These are phyloP conservation scores for Lycophotia porphyrea DNA, from an alignment of 2,888 invertebrate species.

Conservation along the genomic window DNA sequence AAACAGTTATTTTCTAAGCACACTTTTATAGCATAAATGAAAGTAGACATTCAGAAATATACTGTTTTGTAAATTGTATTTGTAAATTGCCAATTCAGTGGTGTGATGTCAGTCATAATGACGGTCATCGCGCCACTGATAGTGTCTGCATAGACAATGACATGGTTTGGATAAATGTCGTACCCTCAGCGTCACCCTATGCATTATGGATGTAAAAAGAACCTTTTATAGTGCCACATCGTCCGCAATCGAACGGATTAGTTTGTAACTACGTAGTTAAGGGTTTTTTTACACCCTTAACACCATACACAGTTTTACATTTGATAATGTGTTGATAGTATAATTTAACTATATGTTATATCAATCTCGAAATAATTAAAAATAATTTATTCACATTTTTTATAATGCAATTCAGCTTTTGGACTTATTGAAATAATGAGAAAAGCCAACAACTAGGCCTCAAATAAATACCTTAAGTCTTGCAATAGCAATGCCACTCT, in stretches of 20 bases:
- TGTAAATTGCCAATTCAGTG: not conserved
- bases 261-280: not conserved
- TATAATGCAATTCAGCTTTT: slow-evolving; percentile 53
- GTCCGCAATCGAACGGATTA: not conserved
- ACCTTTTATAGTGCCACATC: slow-evolving; percentile 1
- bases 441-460: slow-evolving; percentile 52
- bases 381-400: slow-evolving; percentile 42
- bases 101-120: not conserved
- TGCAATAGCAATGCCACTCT: slow-evolving; percentile 75
- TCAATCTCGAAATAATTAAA: slow-evolving; percentile 18
- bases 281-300: slow-evolving; percentile 7
- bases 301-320: slow-evolving; percentile 3
- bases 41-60: not conserved
- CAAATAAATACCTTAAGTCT: slow-evolving; percentile 64
- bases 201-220: slow-evolving; percentile 3
- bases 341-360: not conserved
- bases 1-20: not conserved
- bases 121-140: not conserved
- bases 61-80: too few relatives aligned
- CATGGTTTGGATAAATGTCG: not conserved
- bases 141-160: not conserved
- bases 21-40: not conserved
- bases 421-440: slow-evolving; percentile 44
- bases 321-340: slow-evolving; percentile 12
- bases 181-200: slow-evolving; percentile 1